A percentile compares a stretch with the other conserved stretches of the same genome.
These are phyloP conservation scores for Dolichotis patagonum DNA, from an alignment of 2,113 vertebrate genomes.

Conservation along the genomic window DNA sequence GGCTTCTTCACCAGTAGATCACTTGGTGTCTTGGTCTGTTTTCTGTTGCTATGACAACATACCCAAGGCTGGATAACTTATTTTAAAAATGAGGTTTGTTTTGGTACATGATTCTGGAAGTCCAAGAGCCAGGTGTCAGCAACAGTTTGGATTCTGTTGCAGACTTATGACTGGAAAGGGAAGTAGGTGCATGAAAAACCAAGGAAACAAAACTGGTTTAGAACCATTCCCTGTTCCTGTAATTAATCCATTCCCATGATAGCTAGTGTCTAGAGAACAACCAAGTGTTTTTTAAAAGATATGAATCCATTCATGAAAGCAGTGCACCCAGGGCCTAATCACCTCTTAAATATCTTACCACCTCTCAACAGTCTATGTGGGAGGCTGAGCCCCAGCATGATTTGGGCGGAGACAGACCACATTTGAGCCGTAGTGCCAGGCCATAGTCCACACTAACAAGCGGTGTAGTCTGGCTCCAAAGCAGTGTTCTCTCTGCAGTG, in stretches of 20 bases:
- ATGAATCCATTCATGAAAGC: not conserved
- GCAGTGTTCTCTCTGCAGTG: too few species aligned
- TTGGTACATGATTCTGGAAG: not conserved
- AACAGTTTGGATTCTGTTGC: not conserved
- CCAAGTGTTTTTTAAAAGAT: not conserved
- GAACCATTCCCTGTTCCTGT: too few species aligned
- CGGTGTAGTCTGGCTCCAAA: not conserved
- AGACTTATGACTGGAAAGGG: not conserved
- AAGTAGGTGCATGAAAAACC: not conserved
- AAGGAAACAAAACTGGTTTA: not conserved
- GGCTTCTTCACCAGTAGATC: not conserved
- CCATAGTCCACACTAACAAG: rapidly evolving
- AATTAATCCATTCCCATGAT: not conserved
- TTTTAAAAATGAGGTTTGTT: not conserved
- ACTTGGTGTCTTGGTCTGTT: not conserved
- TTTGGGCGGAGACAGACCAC: not conserved
- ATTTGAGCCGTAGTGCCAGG: not conserved
- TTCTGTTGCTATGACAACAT: not conserved
- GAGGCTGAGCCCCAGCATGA: not conserved
- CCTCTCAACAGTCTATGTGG: not conserved
- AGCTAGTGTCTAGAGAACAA: not conserved
- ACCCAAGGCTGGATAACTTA: not conserved
- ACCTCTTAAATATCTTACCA: not conserved
- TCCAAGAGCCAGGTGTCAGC: not conserved
- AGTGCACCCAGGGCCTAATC: not conserved